Conservation (phyloP, 2,797 vertebrate species). For the Gymnothorax reevesii region DNA sequence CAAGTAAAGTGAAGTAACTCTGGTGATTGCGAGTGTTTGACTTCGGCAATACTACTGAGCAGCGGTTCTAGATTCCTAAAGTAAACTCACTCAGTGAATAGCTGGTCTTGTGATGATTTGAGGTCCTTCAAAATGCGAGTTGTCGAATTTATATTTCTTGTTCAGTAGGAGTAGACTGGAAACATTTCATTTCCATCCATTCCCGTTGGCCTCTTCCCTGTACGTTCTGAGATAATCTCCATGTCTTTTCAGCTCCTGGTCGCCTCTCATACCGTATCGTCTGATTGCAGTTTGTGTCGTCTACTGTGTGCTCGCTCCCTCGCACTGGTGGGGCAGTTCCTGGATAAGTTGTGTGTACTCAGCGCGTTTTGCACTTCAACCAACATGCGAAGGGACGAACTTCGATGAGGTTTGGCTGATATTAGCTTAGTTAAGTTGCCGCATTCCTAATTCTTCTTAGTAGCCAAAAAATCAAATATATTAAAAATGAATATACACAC, state of each 20-base stretch:
- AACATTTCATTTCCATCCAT: conserved; percentile 54
- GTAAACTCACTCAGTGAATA: conserved; percentile 50
- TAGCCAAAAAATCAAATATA: too few species aligned
- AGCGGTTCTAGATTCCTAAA: conserved; percentile 14
- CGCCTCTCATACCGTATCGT: conserved; percentile 55
- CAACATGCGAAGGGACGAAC: not conserved
- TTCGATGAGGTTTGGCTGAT: too few species aligned
- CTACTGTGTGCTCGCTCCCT: conserved; percentile 53
- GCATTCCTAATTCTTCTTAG: too few species aligned
- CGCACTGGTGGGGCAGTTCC: conserved; percentile 49
- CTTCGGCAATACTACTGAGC: not conserved
- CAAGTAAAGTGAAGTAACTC: not conserved
- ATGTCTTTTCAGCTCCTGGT: conserved; percentile 57
- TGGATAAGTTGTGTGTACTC: conserved; percentile 36
- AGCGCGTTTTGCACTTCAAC: conserved; percentile 38
- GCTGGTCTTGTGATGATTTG: conserved; percentile 47
- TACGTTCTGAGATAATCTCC: conserved; percentile 49
- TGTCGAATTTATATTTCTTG: conserved; percentile 28
- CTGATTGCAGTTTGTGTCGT: conserved; percentile 58
- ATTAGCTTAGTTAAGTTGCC: too few species aligned
- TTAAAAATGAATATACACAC: not conserved
- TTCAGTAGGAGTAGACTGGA: conserved; percentile 49
- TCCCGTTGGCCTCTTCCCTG: conserved; percentile 41
- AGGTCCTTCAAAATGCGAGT: conserved; percentile 39
- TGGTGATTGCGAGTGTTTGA: not conserved